Base-by-base conservation (phyloP, 1,140 invertebrate genomes). In the Cotesia vestalis region DNA sequence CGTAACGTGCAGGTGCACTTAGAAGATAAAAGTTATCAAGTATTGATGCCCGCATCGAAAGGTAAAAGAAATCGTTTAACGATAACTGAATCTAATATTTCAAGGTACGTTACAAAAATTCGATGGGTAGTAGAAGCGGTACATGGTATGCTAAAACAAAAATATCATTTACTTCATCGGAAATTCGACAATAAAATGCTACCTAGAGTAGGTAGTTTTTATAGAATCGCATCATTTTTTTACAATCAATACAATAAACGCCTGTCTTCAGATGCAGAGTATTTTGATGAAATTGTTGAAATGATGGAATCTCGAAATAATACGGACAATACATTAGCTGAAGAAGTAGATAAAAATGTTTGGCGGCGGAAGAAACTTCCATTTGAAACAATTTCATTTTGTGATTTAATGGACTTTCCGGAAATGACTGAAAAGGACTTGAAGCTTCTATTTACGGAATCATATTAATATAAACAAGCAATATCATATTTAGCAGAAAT, bases 91-190 rank as follows among this genome's bases (percentile, higher is more conserved):
- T 76, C 77, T 35, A 82, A 83, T 63, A 34, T 66, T 27, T 82
- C 81, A 12, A 62, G 79, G 27, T 59, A 71, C 6, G 72, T 73
- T 12, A 73, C 62, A 55, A 79, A 78, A 76, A 51, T 79, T 35
- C 73, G 81, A 8, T 83, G 79, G 79, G 75, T 74, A 6, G 77
- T 84, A 20, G 80, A 84, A 78, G 72, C 78, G 9, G 76, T 78
- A 12, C 79, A 83, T 74, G 79, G 80, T 1, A 69, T 66, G 9
- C 60, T 77, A 11, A 66, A 46, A 12, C 64, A 77, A 69, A 79
- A 78, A 68, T 75, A 73, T 69, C 35, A 74, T n/a, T 53, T 77
- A 8, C 66, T 77, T 36, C 11, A 78, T 68, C 40, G 77, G 35
- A 60, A 68, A 68, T 35, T 74, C 6, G 76, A 76, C 69, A 78